Conservation (phyloP, 2,113 vertebrate species). For the Morone saxatilis region DNA sequence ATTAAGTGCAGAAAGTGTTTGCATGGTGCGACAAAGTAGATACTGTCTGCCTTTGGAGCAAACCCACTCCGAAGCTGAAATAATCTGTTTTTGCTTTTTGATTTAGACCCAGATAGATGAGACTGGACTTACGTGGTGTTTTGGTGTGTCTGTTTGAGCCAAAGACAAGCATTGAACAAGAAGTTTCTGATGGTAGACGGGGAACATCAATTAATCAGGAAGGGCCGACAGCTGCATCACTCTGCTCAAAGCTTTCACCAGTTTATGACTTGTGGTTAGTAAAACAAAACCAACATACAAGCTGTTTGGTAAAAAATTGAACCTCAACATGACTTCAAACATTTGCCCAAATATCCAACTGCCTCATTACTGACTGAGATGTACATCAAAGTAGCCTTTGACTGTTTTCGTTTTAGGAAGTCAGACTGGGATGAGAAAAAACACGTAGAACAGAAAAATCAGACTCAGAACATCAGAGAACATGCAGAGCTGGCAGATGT, state of each 20-base stretch:
- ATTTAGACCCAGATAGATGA: constrained; percentile 17
- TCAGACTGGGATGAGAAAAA: constrained; percentile 6
- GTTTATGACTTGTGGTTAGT: neutral
- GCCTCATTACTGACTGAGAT: constrained; percentile 26
- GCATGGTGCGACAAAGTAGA: neutral
- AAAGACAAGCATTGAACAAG: neutral
- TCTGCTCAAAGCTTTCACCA: neutral
- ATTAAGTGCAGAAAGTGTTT: neutral
- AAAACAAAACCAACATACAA: constrained; percentile 1
- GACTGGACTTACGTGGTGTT: neutral
- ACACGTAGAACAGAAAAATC: neutral
- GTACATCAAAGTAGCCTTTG: constrained; percentile 32
- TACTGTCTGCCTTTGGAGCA: neutral
- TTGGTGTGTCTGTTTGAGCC: neutral
- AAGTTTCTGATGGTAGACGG: neutral
- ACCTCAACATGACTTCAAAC: constrained; percentile 21
- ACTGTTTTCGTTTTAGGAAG: constrained; percentile 7
- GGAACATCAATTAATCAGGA: constrained; percentile 15
- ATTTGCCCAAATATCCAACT: neutral
- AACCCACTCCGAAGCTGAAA: neutral
- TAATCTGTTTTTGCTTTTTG: neutral
- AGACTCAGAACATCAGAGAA: neutral
- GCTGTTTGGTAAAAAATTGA: constrained; percentile 6
- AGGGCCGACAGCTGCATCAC: neutral
- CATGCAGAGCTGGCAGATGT: neutral